Percentiles rank a stretch among this genome's conserved stretches.
Evolutionary conservation across 2,797 vertebrate genomes (phyloP).

Genomic region (Labeo calbasu): DNA sequence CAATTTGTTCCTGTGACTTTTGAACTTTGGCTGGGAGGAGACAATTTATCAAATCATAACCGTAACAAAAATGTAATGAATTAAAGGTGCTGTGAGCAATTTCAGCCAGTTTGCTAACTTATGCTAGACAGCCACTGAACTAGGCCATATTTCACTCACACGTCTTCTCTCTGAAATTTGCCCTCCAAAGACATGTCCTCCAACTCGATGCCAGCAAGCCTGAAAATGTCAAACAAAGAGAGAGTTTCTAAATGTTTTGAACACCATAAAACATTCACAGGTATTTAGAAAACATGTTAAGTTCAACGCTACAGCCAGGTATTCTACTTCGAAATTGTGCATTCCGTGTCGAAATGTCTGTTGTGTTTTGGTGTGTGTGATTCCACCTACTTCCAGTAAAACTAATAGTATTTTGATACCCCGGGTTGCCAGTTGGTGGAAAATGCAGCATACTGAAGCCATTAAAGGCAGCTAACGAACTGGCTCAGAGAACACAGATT

Average conservation of each 20-base stretch:
- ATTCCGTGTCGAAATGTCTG: no score
- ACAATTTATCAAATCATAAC: slow-evolving; percentile 45
- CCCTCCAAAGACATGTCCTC: not conserved
- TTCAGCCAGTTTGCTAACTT: not conserved
- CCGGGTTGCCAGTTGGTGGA: no score
- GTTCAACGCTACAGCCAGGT: no score
- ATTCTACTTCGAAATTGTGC: no score
- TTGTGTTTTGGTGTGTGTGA: no score
- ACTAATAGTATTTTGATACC: no score
- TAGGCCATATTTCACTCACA: not conserved
- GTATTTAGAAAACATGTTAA: no score
- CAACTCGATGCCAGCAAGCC: not conserved
- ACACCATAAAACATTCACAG: no score
- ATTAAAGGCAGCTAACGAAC: no score
- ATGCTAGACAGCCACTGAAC: not conserved
- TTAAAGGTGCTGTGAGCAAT: slow-evolving; percentile 21
- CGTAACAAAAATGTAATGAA: slow-evolving; percentile 5
- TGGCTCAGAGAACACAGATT: no score
- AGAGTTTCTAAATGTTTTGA: not conserved
- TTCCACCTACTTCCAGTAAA: no score
- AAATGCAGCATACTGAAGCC: no score
- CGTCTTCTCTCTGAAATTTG: not conserved
- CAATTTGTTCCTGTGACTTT: slow-evolving; percentile 42
- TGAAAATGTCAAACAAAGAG: not conserved
- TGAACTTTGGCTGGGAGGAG: slow-evolving; percentile 43